Evolutionary conservation across 2,888 invertebrate genomes (phyloP).

Genomic region (Epistrophella euchroma): DNA sequence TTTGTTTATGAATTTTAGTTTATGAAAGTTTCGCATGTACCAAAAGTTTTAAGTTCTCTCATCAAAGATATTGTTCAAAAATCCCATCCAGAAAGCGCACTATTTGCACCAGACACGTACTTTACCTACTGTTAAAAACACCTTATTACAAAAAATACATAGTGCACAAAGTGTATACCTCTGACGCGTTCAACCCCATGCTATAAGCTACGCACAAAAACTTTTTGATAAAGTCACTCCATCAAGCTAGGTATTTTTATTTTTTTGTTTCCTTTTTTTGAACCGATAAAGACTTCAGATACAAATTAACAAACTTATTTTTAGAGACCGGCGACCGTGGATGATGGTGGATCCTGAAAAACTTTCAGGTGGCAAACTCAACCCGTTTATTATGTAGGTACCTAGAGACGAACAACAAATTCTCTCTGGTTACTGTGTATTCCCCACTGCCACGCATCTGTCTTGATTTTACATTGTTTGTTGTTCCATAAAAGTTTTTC

Average conservation of each 20-base stretch:
- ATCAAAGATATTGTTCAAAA: conserved; percentile 22
- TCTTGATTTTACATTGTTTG: conserved; percentile 41
- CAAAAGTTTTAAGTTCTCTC: conserved; percentile 7
- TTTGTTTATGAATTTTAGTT: not conserved
- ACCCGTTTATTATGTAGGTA: not conserved
- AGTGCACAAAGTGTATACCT: not conserved
- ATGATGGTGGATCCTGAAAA: conserved; percentile 15
- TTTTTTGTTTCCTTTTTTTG: not conserved
- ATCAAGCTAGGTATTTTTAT: conserved; percentile 3
- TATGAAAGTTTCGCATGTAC: not conserved
- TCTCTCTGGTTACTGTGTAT: conserved; percentile 29
- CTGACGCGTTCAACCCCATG: conserved; percentile 3
- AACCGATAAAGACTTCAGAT: conserved; percentile 41
- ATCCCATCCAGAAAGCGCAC: not conserved
- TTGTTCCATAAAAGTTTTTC: conserved; percentile 11
- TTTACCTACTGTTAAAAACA: conserved; percentile 3
- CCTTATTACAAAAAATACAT: conserved; percentile 1
- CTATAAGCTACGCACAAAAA: conserved; percentile 26
- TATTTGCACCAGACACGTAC: conserved; percentile 25
- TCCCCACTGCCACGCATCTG: conserved; percentile 37
- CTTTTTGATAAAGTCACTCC: conserved; percentile 39
- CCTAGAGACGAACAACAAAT: conserved; percentile 21
- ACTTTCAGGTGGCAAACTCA: conserved; percentile 18
- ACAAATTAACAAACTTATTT: conserved; percentile 37
- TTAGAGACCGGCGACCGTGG: conserved; percentile 25